Percentiles rank a stretch among this genome's conserved stretches.
Conservation (phyloP, 2,113 vertebrate species). For the Vireo altiloquus region DNA sequence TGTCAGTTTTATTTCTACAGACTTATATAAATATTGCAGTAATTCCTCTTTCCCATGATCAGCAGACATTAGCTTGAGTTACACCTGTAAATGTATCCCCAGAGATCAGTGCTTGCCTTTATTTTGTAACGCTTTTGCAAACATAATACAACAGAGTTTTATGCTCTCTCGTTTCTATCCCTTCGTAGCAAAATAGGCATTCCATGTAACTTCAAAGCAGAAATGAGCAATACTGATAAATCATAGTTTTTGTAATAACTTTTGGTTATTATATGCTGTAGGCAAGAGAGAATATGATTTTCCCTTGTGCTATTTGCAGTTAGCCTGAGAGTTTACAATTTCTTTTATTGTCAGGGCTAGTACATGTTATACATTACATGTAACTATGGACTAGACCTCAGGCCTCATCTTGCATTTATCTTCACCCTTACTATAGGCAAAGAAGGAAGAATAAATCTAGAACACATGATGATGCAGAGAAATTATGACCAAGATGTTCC, state of each 20-base stretch:
- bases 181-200: not conserved
- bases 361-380: not conserved
- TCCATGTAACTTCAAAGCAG: not conserved
- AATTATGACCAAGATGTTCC: not conserved
- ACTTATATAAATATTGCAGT: not conserved
- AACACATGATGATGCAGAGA: not conserved
- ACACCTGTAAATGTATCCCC: not conserved
- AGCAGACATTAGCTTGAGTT: not conserved
- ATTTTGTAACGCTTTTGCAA: not conserved
- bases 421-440: not conserved
- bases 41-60: not conserved
- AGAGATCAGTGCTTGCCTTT: not conserved
- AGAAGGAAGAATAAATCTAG: not conserved
- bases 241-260: not conserved
- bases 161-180: not conserved
- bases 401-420: not conserved
- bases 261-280: not conserved
- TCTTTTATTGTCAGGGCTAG: not conserved
- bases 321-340: not conserved
- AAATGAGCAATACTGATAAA: not conserved
- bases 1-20: not conserved
- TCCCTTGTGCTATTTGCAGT: not conserved
- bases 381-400: not conserved
- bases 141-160: not conserved
- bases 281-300: not conserved